These are phyloP conservation scores for Drosophila pectinifera DNA, from an alignment of 1,140 invertebrate genomes.

Conservation along the genomic window DNA sequence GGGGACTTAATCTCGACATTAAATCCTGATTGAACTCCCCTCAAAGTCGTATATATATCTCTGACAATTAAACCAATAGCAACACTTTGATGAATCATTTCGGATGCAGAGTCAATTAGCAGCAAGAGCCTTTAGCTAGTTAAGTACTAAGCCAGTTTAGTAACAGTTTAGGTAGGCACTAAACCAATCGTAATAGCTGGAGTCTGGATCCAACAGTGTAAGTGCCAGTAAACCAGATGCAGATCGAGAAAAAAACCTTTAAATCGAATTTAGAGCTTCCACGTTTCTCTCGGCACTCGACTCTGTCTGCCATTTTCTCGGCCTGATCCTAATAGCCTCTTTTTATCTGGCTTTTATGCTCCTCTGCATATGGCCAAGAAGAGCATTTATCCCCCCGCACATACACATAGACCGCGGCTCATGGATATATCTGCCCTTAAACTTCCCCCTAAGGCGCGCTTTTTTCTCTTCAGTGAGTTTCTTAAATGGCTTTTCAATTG, in stretches of 20 bases:
- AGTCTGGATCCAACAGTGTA: neutral
- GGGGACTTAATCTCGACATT: neutral
- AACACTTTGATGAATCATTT: slow-evolving; percentile 13
- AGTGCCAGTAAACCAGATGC: slow-evolving; percentile 11
- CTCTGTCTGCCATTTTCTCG: slow-evolving; percentile 29
- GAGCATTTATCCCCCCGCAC: neutral
- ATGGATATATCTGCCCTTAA: slow-evolving; percentile 26
- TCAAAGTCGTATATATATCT: neutral
- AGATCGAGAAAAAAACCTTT: slow-evolving; percentile 8
- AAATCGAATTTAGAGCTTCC: slow-evolving; percentile 18
- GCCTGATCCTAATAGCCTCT: slow-evolving; percentile 45
- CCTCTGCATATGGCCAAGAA: slow-evolving; percentile 48
- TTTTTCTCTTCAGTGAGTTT: slow-evolving; percentile 43
- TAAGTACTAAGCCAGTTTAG: slow-evolving; percentile 2
- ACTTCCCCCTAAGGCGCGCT: slow-evolving; percentile 19
- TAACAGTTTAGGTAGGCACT: slow-evolving; percentile 3
- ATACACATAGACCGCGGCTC: neutral
- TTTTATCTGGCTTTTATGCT: slow-evolving; percentile 46
- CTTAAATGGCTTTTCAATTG: slow-evolving; percentile 78
- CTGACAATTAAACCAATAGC: neutral
- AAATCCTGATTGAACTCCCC: neutral
- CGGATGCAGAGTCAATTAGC: slow-evolving; percentile 16
- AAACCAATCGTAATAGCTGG: neutral
- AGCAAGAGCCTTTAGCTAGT: neutral
- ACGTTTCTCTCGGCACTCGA: neutral